Evolutionary conservation across 1,140 invertebrate species (phyloP).

Genomic region (Drosophila kikkawai): DNA sequence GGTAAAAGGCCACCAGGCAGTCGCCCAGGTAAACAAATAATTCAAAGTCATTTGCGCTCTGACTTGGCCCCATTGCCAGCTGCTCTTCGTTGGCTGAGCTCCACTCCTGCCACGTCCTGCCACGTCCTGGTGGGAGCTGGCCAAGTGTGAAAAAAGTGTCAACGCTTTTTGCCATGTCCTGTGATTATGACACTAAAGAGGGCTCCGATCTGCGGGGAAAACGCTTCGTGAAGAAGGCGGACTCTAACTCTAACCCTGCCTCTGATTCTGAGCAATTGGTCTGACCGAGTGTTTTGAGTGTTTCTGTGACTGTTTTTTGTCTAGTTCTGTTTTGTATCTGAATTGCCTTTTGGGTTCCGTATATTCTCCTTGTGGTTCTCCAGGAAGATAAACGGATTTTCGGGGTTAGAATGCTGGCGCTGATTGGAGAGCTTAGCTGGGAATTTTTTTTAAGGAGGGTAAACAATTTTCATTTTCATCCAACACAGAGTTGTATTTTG

Average conservation of each 20-base stretch:
- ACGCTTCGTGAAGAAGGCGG: neutral
- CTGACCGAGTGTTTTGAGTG: conserved; percentile 38
- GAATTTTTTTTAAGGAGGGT: neutral
- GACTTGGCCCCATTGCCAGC: conserved; percentile 64
- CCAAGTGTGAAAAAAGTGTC: conserved; percentile 69
- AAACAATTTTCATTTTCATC: neutral
- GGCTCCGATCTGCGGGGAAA: conserved; percentile 38
- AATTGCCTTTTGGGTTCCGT: conserved; percentile 3
- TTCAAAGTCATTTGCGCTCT: conserved; percentile 77
- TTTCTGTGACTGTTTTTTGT: conserved; percentile 7
- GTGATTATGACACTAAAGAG: conserved; percentile 82
- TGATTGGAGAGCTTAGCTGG: conserved; percentile 23
- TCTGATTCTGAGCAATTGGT: conserved; percentile 15
- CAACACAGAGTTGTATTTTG: no score
- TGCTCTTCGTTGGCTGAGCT: conserved; percentile 44
- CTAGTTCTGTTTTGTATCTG: conserved; percentile 12
- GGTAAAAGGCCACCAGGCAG: conserved; percentile 33
- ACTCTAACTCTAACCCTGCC: neutral
- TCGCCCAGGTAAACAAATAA: conserved; percentile 76
- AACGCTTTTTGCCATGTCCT: conserved; percentile 40
- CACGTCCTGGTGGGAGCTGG: conserved; percentile 20
- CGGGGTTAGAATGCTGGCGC: neutral
- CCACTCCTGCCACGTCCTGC: conserved; percentile 16
- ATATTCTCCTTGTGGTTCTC: conserved; percentile 27
- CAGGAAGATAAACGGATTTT: conserved; percentile 31